These are phyloP conservation scores for Myanophis thanlyinensis DNA, from an alignment of 2,113 vertebrate genomes.

Conservation along the genomic window DNA sequence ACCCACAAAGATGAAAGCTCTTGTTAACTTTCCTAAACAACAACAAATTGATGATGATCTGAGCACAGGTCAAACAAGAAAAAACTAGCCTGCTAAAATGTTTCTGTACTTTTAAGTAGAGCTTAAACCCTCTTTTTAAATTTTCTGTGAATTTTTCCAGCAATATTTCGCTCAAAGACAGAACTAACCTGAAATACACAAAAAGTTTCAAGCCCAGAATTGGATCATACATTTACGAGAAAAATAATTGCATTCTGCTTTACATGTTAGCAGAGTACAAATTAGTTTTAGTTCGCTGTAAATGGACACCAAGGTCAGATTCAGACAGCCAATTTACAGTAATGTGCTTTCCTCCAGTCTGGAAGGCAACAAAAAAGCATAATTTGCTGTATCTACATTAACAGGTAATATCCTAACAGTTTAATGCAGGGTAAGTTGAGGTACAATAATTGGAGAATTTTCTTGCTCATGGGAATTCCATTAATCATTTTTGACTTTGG, in stretches of 20 bases:
- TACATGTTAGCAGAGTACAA: neutral
- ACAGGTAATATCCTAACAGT: neutral
- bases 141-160: neutral
- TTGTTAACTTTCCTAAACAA: neutral
- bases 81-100: neutral
- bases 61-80: neutral
- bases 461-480: neutral
- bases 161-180: neutral
- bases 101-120: neutral
- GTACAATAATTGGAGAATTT: neutral
- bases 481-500: neutral
- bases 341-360: neutral
- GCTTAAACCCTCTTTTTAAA: neutral
- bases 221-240: neutral
- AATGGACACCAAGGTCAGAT: neutral
- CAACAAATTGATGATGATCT: neutral
- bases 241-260: neutral
- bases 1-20: neutral
- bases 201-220: neutral
- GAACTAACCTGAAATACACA: neutral
- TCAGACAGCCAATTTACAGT: neutral
- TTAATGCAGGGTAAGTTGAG: neutral
- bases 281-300: neutral
- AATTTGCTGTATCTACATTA: neutral
- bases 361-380: neutral